These are phyloP conservation scores for Epistrophe grossulariae DNA, from an alignment of 2,888 invertebrate genomes.

Conservation along the genomic window DNA sequence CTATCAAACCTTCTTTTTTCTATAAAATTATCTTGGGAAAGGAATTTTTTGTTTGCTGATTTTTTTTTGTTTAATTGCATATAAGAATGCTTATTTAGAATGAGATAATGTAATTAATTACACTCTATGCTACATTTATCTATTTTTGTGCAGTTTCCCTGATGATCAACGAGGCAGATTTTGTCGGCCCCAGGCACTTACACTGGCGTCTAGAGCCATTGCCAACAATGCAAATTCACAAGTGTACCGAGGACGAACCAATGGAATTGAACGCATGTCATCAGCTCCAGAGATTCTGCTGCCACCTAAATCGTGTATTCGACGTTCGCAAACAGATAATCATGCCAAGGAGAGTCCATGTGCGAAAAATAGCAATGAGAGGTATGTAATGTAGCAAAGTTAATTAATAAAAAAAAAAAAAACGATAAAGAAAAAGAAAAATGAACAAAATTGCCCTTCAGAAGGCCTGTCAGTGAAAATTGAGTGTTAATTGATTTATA, in stretches of 20 bases:
- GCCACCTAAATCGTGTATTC: slow-evolving; percentile 85
- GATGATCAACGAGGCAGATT: slow-evolving; percentile 82
- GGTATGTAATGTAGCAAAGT: slow-evolving; percentile 40
- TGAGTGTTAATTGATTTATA: slow-evolving; percentile 29
- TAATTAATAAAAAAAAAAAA: slow-evolving; percentile 13
- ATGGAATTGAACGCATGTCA: slow-evolving; percentile 79
- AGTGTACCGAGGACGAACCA: slow-evolving; percentile 71
- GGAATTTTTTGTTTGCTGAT: not conserved
- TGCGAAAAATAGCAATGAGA: slow-evolving; percentile 48
- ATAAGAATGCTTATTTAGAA: not conserved
- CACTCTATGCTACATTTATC: slow-evolving; percentile 11
- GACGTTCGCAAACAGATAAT: slow-evolving; percentile 66
- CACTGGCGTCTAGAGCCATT: slow-evolving; percentile 82
- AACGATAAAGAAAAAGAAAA: not conserved
- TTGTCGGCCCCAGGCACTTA: slow-evolving; percentile 83
- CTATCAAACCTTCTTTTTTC: not conserved
- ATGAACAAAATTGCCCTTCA: slow-evolving; percentile 8
- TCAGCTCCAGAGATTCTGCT: slow-evolving; percentile 81
- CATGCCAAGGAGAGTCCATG: slow-evolving; percentile 49
- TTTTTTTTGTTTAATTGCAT: slow-evolving; percentile 19
- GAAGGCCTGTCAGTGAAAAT: slow-evolving; percentile 13
- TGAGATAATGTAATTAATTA: slow-evolving; percentile 39
- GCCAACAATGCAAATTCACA: slow-evolving; percentile 80
- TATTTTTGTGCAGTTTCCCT: slow-evolving; percentile 79
- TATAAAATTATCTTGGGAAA: slow-evolving; percentile 14